Conservation (phyloP, 1,140 invertebrate species). For the Uloborus diversus region DNA sequence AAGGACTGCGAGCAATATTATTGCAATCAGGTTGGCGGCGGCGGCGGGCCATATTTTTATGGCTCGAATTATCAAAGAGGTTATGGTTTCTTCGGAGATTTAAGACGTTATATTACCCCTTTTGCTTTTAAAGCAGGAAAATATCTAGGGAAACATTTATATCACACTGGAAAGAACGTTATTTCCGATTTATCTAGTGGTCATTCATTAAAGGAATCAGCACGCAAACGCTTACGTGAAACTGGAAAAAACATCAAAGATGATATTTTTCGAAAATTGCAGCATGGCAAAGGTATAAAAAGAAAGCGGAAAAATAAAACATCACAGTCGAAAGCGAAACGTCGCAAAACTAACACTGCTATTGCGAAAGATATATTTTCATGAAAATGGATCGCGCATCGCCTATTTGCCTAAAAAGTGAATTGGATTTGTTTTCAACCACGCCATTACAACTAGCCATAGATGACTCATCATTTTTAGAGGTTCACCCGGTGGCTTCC, state of each 20-base stretch:
- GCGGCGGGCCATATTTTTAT: neutral
- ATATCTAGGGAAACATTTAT: constrained; percentile 1
- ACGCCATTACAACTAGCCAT: neutral
- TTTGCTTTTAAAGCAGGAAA: neutral
- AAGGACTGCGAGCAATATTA: neutral
- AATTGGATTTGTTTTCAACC: neutral
- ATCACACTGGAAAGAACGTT: neutral
- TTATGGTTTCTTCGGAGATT: neutral
- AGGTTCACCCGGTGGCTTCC: neutral
- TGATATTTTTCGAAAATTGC: neutral
- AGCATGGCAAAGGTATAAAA: constrained; percentile 13
- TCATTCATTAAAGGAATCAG: neutral
- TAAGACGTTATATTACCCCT: neutral
- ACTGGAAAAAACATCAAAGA: constrained; percentile 9
- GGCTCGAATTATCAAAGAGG: neutral
- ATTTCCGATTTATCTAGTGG: neutral
- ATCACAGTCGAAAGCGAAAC: neutral
- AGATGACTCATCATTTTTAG: neutral
- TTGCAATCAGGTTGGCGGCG: neutral
- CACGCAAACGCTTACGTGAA: neutral
- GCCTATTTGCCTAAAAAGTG: neutral
- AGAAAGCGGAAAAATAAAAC: neutral
- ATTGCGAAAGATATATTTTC: no score
- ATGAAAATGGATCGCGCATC: neutral
- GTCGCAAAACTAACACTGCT: no score